Base-by-base conservation (phyloP, 35 echinoderm and acorn worm species). In the Holothuria glaberrima region DNA sequence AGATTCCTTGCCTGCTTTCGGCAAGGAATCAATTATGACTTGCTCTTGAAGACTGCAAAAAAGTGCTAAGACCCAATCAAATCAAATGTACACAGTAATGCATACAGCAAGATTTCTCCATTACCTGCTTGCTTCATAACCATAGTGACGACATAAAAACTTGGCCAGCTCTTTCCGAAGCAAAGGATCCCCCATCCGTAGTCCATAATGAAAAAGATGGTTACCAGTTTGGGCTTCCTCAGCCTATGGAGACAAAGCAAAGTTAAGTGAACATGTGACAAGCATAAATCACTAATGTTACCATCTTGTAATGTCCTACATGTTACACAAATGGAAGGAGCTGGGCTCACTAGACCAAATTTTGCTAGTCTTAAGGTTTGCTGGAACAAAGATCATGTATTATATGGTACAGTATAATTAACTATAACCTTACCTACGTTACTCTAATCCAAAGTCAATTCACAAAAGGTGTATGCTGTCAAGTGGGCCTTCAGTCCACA, bases 161-260 rank as follows among this genome's bases (percentile, higher is more conserved):
- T 91, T 94, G 22, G 95, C 88, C 48, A 97, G 59, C 50, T 97
- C 66, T 22, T 76, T 88, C 18, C 95, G 83, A 68, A 59, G 94
- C 4, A 41, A 75, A n/a, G 89, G 89, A 67, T 97, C 95, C 28
- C 95, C 95, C 34, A 64, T 46, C 3, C 36, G 30, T 31, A 48
- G 64, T 9, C 95, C 95, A 85, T 97, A 97, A 56, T 97, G 91
- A 5, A 97, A 70, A 1, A 97, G 73, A 79, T 91, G 60, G 31
- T 48, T 83, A 25, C 91, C 75, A 25, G 30, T 83, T 13, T 60
- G 65, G 48, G 60, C 22, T 61, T 97, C 94, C 84, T 95, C 75
- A 34, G 86, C 67, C 94, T 95, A 38, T 32, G 59, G 59, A 45
- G 50, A 80, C 22, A 5, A 89, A 74, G 57, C 6, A 89, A 62